These are phyloP conservation scores for Agriopis aurantiaria DNA, from an alignment of 2,888 invertebrate genomes.

Conservation along the genomic window DNA sequence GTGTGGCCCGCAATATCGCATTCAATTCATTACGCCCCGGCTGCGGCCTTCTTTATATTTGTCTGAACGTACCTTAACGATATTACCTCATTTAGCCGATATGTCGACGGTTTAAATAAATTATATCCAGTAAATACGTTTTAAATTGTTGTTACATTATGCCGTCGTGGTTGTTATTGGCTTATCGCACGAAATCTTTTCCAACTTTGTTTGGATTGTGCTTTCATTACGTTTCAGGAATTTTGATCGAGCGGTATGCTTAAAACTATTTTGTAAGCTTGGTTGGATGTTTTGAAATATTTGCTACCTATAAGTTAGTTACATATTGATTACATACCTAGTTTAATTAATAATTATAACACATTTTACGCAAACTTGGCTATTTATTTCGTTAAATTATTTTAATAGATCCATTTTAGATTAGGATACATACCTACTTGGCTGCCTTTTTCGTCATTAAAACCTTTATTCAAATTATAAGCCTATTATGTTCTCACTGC, in stretches of 20 bases:
- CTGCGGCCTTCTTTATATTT: conserved; percentile 58
- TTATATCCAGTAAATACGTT: conserved; percentile 54
- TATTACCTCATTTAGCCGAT: conserved; percentile 53
- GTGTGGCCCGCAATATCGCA: conserved; percentile 60
- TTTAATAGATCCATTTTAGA: not conserved
- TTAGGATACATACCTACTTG: not conserved
- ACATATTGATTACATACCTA: not conserved
- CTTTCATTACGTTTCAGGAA: conserved; percentile 40
- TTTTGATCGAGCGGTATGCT: conserved; percentile 34
- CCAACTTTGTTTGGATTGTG: conserved; percentile 32
- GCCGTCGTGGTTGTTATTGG: conserved; percentile 41
- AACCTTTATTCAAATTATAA: no score
- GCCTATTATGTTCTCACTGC: no score
- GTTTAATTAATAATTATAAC: not conserved
- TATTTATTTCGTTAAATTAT: not conserved
- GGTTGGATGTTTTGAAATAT: conserved; percentile 5
- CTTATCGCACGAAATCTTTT: conserved; percentile 41
- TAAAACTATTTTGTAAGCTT: conserved; percentile 22
- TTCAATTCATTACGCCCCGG: conserved; percentile 67
- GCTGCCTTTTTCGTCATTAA: no score
- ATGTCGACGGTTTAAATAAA: conserved; percentile 50
- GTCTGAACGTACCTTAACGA: conserved; percentile 51
- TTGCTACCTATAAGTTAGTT: not conserved
- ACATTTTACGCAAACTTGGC: not conserved
- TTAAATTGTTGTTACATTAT: conserved; percentile 50